Conservation (phyloP, 2,888 invertebrate species). For the Leptinotarsa juncta region DNA sequence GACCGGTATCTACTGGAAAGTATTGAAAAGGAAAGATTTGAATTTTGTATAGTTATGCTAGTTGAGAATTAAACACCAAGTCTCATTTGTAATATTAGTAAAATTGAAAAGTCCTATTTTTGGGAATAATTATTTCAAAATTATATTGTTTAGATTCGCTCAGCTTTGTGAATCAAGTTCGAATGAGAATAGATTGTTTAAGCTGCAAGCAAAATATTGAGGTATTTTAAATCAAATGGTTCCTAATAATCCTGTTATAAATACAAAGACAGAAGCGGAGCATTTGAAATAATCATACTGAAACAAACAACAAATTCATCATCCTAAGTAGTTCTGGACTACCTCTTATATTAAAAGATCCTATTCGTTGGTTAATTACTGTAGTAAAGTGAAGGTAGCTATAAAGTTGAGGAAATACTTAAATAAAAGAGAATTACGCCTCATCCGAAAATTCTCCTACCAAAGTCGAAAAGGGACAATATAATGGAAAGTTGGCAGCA, state of each 20-base stretch:
- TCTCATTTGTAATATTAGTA: too few species aligned
- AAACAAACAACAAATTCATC: background rate
- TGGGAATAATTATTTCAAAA: too few species aligned
- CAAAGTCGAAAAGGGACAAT: constrained; percentile 53
- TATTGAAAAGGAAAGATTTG: too few species aligned
- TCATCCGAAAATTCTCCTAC: constrained; percentile 50
- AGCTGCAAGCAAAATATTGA: too few species aligned
- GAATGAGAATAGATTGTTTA: too few species aligned
- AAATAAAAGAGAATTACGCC: constrained; percentile 33
- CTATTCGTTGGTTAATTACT: constrained; percentile 1
- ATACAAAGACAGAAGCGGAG: background rate
- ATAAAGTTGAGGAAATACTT: constrained; percentile 18
- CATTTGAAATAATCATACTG: background rate
- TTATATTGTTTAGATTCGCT: too few species aligned
- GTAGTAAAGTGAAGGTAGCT: constrained; percentile 16
- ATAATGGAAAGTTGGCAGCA: constrained; percentile 50
- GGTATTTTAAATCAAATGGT: too few species aligned
- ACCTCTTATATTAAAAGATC: constrained; percentile 18
- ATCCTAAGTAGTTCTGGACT: background rate
- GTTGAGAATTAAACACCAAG: too few species aligned
- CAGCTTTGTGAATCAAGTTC: too few species aligned
- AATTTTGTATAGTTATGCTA: too few species aligned
- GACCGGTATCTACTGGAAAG: too few species aligned
- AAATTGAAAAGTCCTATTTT: too few species aligned
- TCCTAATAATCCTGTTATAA: background rate